Base-by-base conservation (phyloP, 1,140 invertebrate species). In the Nixonia krombeini region DNA sequence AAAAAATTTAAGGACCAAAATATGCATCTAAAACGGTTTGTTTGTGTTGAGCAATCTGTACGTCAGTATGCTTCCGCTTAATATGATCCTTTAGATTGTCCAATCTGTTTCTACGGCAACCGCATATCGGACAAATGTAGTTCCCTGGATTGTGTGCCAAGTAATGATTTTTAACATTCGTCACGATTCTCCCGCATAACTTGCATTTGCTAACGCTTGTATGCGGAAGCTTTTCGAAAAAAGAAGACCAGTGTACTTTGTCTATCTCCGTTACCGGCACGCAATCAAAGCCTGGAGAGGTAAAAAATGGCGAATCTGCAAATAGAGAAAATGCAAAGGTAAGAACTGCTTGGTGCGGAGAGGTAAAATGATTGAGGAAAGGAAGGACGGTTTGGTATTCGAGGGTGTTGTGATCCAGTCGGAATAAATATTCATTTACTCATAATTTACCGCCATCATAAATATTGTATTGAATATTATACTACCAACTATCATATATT, bases 11-110 rank as follows among this genome's bases (percentile, higher is more conserved):
- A 21, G 5, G 25, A 45, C 4, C 25, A 7, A 33, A 8, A 18
- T 18, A 31, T 2, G 21, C 21, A 31, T 31, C 28, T 9, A 2
- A n/a, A 10, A 13, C 4, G 4, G 33, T 5, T 16, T 17, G 37
- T 1, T 17, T 9, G 37, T 62, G 70, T 37, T 56, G 16, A 16
- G 64, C 33, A 44, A 70, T 61, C 23, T 66, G 63, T 62, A 66
- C 74, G 44, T 75, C 70, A 23, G 87, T 87, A 79, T 92, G 91
- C 83, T 91, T 91, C 81, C 89, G 88, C 79, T 89, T 88, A 58
- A 91, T 88, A 79, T 92, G 90, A 62, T 88, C 86, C 85, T 92
- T 92, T 69, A 92, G 86, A 76, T 91, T 91, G 75, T 92, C 90
- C 67, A 90, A 86, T 58, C 91, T 86, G 28, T 89, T 92, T 67